A percentile compares a stretch with the other conserved stretches of the same genome.
phyloP scores from a whole-genome alignment of 2,888 invertebrate genomes.

The Limnephilus rhombicus region DNA sequence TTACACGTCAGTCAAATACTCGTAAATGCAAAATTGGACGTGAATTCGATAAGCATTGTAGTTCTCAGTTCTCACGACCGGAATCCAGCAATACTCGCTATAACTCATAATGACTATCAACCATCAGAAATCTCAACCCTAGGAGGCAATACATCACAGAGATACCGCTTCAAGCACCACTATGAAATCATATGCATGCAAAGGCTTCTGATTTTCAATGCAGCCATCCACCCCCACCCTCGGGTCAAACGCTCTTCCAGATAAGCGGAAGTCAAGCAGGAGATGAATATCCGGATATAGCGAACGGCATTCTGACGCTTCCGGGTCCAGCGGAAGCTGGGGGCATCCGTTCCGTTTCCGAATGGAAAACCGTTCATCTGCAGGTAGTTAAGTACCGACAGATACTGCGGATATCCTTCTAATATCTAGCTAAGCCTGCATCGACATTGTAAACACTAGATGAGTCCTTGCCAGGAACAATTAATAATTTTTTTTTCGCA shows the following conservation, averaged over 20 bases:
- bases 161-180: background rate
- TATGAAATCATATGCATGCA: slow-evolving; percentile 10
- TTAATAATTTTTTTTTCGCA: no score
- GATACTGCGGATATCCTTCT: background rate
- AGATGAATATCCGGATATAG: slow-evolving; percentile 29
- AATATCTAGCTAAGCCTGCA: background rate
- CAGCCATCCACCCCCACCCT: background rate
- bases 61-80: background rate
- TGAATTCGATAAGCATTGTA: background rate
- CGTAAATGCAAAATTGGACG: background rate
- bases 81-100: background rate
- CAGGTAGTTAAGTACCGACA: background rate
- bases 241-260: background rate
- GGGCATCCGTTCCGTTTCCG: slow-evolving; percentile 18
- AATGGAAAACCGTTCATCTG: slow-evolving; percentile 23
- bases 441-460: background rate
- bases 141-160: background rate
- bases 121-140: background rate
- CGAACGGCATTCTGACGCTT: slow-evolving; percentile 11
- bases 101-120: background rate
- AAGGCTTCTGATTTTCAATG: slow-evolving; percentile 18
- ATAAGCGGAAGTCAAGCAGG: slow-evolving; percentile 9
- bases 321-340: slow-evolving; percentile 20
- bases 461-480: background rate
- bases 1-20: background rate